phyloP scores from a whole-genome alignment of 37 sponge, comb jelly and placozoan genomes.

The Geodia barretti region DNA sequence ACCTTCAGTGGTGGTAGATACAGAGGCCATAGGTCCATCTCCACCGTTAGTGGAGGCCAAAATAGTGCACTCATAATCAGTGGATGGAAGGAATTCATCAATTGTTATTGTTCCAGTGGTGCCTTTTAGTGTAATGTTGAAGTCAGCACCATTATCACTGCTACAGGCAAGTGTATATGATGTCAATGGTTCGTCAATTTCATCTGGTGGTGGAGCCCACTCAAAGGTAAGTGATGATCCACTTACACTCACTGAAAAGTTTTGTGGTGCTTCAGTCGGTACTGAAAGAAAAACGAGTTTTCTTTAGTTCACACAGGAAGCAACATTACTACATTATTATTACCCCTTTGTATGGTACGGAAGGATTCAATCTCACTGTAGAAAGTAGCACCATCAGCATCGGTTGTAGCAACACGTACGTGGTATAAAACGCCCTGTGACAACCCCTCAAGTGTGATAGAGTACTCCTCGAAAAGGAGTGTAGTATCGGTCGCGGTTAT shows the following conservation, averaged over 20 bases:
- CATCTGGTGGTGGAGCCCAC: background rate
- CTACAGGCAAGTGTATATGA: background rate
- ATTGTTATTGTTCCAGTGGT: background rate
- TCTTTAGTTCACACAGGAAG: too few relatives aligned
- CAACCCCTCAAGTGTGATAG: background rate
- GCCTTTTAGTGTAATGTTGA: background rate
- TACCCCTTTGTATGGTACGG: background rate
- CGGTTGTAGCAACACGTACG: background rate
- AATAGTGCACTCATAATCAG: conserved; percentile 19
- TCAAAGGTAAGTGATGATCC: background rate
- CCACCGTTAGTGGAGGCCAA: conserved; percentile 15
- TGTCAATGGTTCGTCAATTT: background rate
- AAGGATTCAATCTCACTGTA: background rate
- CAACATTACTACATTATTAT: too few relatives aligned
- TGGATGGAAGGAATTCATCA: conserved; percentile 11
- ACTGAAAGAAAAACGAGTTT: background rate
- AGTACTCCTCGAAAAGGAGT: background rate
- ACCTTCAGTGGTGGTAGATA: conserved; percentile 9
- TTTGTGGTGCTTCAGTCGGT: background rate
- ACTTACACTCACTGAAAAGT: background rate
- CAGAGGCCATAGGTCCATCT: conserved; percentile 14
- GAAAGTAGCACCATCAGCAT: background rate
- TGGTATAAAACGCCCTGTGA: background rate
- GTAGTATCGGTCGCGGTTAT: background rate
- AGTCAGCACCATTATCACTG: background rate